These are phyloP conservation scores for Himalopsyche japonica DNA, from an alignment of 2,888 invertebrate species.

Conservation along the genomic window DNA sequence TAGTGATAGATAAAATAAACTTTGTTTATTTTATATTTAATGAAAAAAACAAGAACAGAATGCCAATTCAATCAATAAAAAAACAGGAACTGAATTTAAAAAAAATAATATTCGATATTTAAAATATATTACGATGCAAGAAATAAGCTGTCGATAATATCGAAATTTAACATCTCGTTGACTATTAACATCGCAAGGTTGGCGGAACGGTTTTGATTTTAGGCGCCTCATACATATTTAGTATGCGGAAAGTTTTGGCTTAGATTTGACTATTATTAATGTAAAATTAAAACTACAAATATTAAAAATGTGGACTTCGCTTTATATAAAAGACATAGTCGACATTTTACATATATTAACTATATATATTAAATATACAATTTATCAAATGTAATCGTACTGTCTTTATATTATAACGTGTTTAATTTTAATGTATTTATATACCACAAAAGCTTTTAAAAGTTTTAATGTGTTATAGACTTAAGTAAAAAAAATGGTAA, in stretches of 20 bases:
- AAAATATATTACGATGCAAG: too few species aligned
- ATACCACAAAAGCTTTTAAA: neutral
- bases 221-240: too few species aligned
- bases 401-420: neutral
- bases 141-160: too few species aligned
- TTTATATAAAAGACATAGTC: neutral
- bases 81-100: too few species aligned
- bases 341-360: neutral
- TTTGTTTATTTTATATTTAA: too few species aligned
- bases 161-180: too few species aligned
- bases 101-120: too few species aligned
- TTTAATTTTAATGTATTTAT: neutral
- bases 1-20: too few species aligned
- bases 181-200: too few species aligned
- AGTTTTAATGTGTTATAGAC: neutral
- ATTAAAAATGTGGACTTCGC: neutral
- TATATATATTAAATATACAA: neutral
- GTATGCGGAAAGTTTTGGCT: neutral
- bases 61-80: too few species aligned
- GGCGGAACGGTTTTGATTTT: too few species aligned
- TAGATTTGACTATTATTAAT: neutral
- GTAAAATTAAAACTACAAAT: neutral
- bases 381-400: neutral
- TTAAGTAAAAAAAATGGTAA: neutral
- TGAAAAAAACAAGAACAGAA: too few species aligned